These are phyloP conservation scores for Whitmania pigra DNA, from an alignment of 1,140 invertebrate species.

Conservation along the genomic window DNA sequence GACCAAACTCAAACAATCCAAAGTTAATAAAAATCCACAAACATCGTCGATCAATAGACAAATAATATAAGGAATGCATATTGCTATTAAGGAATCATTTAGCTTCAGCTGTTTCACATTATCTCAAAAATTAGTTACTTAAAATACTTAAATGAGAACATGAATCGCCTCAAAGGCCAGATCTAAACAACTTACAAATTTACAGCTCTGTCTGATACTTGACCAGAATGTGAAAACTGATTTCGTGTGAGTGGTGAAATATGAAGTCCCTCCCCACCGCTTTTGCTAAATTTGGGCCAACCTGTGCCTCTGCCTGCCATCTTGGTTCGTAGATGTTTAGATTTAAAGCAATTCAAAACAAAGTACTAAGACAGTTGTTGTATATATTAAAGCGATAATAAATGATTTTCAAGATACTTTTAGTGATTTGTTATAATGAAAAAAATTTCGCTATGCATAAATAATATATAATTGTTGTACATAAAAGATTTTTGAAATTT, in stretches of 20 bases:
- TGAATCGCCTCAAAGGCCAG: not conserved
- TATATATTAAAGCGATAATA: not conserved
- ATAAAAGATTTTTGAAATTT: not conserved
- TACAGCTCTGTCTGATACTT: constrained; percentile 7
- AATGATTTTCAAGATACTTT: not conserved
- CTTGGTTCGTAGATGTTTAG: constrained; percentile 3
- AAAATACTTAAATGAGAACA: not conserved
- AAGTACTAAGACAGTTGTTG: not conserved
- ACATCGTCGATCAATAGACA: not conserved
- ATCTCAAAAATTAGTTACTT: not conserved
- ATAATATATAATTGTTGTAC: not conserved
- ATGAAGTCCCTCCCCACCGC: not conserved
- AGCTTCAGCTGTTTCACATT: not conserved
- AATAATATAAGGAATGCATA: not conserved
- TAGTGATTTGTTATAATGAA: not conserved
- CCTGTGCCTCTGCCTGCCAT: constrained; percentile 10
- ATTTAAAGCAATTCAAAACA: not conserved
- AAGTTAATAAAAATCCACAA: not conserved
- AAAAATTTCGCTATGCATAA: not conserved
- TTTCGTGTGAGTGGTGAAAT: not conserved
- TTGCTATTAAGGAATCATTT: no score
- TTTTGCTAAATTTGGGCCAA: constrained; percentile 15
- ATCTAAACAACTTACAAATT: constrained; percentile 6
- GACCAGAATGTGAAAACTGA: constrained; percentile 4
- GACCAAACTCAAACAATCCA: not conserved